Evolutionary conservation across 2,797 vertebrate species (phyloP), one percentile per base, ranked within the genome.

Genomic region (Malurus leucopterus): DNA sequence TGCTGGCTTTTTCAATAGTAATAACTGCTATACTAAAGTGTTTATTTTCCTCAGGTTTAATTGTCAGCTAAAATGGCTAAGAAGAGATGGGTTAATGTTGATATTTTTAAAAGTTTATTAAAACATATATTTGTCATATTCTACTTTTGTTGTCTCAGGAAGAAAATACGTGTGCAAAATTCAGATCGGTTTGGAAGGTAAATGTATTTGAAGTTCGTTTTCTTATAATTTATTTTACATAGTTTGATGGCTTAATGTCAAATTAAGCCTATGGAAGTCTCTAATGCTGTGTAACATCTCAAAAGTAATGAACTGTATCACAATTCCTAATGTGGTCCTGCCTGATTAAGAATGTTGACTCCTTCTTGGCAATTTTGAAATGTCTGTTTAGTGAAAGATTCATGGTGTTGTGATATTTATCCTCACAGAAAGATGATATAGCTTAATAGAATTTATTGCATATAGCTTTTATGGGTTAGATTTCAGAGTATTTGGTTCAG

Each of bases 361-460:
- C 34, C 88, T 93, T 91, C 59, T 68, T 80, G 73, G 76, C 67
- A 92, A 88, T 89, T 96, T 91, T 84, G 88, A 95, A 96, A 92
- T 79, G 64, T 41, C 46, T 90, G 79, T 88, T 95, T 92, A 87
- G 77, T 68, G 57, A 80, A 95, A 88, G 64, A 94, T 93, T 90
- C 58, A 80, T 81, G 82, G 47, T 83, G 80, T 86, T 76, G 51
- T 79, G 90, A 90, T 94, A 93, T 67, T 92, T 96, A 95, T 93
- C 69, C 86, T 86, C 57, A 65, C 57, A 62, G 81, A 95, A 93
- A 86, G 64, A 90, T 76, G n/a, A 89, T 91, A 89, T 50, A 90
- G 47, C 44, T 93, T 94, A 87, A 86, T 92, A 67, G 69, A 94
- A 93, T 96, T 91, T 80, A 82, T 27, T 91, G 30, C 55, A 84